phyloP scores from a whole-genome alignment of 2,888 invertebrate species.

The Hedychridium roseum region DNA sequence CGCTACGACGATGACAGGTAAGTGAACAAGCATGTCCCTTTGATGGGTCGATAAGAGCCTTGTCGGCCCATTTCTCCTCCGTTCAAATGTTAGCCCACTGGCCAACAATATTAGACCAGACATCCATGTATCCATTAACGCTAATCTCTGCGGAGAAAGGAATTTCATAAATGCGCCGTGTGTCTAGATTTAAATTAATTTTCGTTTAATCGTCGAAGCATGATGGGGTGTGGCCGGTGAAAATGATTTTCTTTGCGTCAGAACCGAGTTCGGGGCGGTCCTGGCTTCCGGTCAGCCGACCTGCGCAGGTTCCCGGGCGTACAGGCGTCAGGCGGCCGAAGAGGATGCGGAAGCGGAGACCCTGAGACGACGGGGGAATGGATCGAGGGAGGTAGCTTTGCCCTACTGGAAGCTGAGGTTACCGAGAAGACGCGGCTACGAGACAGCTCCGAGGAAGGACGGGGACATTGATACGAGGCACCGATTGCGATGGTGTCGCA shows the following conservation, averaged over 20 bases:
- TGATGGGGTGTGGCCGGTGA: no score
- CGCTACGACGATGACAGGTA: conserved; percentile 47
- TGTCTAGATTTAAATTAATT: no score
- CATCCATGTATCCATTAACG: no score
- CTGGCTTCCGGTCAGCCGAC: conserved; percentile 59
- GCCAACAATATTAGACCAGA: no score
- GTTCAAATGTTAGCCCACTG: no score
- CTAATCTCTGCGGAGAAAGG: no score
- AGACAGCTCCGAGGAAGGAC: conserved; percentile 20
- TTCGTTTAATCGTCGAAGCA: no score
- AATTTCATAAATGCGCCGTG: no score
- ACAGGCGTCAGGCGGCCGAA: conserved; percentile 33
- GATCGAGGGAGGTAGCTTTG: conserved; percentile 23
- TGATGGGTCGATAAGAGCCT: no score
- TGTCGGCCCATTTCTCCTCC: no score
- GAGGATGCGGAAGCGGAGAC: conserved; percentile 33
- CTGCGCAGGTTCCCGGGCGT: conserved; percentile 47
- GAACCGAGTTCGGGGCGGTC: conserved; percentile 40
- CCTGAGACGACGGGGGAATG: conserved; percentile 36
- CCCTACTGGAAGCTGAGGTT: conserved; percentile 35
- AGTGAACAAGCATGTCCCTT: conserved; percentile 1
- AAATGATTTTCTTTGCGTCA: conserved; percentile 16
- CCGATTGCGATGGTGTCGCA: conserved; percentile 48
- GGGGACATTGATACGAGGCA: conserved; percentile 44
- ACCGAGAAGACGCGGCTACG: conserved; percentile 19